Percentiles rank a stretch among this genome's conserved stretches.
Conservation (phyloP, 2,797 vertebrate genomes). For the Protosalanx chinensis region DNA sequence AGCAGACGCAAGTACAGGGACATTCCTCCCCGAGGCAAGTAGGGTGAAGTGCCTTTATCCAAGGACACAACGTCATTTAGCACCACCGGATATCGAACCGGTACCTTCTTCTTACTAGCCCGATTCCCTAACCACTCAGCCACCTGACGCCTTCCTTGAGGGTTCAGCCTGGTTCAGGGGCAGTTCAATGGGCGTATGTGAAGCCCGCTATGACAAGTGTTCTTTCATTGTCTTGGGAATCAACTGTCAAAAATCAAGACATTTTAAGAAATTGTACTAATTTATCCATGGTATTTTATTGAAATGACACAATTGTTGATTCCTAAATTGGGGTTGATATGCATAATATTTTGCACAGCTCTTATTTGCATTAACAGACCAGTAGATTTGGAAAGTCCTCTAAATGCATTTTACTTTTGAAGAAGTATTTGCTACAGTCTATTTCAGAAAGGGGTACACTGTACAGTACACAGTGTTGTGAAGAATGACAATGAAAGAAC, state of each 20-base stretch:
- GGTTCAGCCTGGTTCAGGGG: no score
- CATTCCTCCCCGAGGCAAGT: no score
- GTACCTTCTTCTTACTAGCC: no score
- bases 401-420: not conserved
- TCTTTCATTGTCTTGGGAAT: constrained; percentile 66
- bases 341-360: not conserved
- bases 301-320: not conserved
- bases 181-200: no score
- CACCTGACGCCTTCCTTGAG: no score
- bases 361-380: not conserved
- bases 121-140: no score
- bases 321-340: no score
- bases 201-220: no score
- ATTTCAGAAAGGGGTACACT: not conserved
- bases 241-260: constrained; percentile 69
- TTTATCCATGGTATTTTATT: not conserved
- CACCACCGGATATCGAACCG: no score
- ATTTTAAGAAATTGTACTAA: constrained; percentile 3
- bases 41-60: no score
- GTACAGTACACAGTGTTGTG: not conserved
- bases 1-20: no score
- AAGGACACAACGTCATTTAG: no score
- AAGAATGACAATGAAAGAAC: not conserved
- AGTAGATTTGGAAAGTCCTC: not conserved
- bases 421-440: not conserved